These are phyloP conservation scores for Seira ritae DNA, from an alignment of 2,888 invertebrate species.

Conservation along the genomic window DNA sequence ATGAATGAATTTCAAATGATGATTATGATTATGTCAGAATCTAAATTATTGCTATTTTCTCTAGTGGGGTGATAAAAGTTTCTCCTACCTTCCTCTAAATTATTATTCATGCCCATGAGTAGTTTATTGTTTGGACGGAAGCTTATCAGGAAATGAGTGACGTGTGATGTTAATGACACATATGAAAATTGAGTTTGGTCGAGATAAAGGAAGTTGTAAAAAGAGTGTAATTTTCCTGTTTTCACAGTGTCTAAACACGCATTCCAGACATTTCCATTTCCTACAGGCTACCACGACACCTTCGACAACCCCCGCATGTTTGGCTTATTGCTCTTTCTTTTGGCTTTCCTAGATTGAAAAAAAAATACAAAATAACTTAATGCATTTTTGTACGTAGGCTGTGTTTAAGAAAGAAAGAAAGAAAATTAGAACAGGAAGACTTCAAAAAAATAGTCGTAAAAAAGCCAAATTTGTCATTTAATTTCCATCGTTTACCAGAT, in stretches of 20 bases:
- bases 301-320: too few species aligned
- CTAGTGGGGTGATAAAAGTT: conserved; percentile 29
- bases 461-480: background rate
- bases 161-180: conserved; percentile 47
- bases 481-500: background rate
- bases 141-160: conserved; percentile 43
- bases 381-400: background rate
- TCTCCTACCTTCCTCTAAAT: conserved; percentile 13
- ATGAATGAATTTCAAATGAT: too few species aligned
- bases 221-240: conserved; percentile 57
- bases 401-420: background rate
- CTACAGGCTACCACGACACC: background rate
- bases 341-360: background rate
- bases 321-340: background rate
- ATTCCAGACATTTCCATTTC: conserved; percentile 15
- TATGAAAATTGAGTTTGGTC: conserved; percentile 59
- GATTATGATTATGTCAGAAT: too few species aligned
- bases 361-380: background rate
- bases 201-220: conserved; percentile 61
- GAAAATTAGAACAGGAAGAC: background rate
- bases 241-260: conserved; percentile 53
- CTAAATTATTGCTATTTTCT: background rate
- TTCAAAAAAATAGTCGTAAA: background rate
- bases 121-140: conserved; percentile 2
- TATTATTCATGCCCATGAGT: background rate